These are phyloP conservation scores for Microtus oregoni DNA, from an alignment of 2,113 vertebrate species.

Conservation along the genomic window DNA sequence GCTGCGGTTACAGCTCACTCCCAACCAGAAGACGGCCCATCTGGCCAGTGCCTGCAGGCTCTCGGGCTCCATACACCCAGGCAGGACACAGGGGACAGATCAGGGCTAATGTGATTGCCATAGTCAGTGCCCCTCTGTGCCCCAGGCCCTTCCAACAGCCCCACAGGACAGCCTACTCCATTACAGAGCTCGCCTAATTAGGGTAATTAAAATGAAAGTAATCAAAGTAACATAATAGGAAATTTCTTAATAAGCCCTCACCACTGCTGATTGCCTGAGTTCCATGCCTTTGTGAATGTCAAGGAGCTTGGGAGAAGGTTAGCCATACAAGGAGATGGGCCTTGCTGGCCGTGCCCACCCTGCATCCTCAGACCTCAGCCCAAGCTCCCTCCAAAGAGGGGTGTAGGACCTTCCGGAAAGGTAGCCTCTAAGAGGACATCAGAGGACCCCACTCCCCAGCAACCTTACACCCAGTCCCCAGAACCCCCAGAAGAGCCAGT, in stretches of 20 bases:
- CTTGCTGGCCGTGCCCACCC: not conserved
- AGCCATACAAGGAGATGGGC: rapidly evolving
- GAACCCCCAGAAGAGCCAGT: not conserved
- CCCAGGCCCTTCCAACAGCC: conserved; percentile 55
- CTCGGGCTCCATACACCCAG: rapidly evolving
- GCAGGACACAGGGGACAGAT: not conserved
- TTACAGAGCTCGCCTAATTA: conserved; percentile 80
- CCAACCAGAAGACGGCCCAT: rapidly evolving
- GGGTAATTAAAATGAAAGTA: conserved; percentile 82
- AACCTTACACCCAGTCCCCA: rapidly evolving
- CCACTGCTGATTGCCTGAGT: not conserved
- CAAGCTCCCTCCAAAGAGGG: too few species aligned
- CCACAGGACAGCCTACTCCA: conserved; percentile 69
- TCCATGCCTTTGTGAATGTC: conserved; percentile 35
- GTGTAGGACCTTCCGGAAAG: too few species aligned
- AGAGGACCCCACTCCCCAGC: rapidly evolving
- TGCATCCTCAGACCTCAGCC: not conserved
- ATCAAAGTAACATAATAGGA: conserved; percentile 77
- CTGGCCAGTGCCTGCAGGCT: conserved; percentile 53
- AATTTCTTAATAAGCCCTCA: conserved; percentile 72
- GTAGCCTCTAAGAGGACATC: not conserved
- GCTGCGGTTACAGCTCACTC: rapidly evolving
- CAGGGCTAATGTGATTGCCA: not conserved
- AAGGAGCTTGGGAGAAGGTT: not conserved
- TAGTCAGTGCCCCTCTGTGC: not conserved